Evolutionary conservation across 2,888 invertebrate species (phyloP), one percentile per base, ranked within the genome.

Genomic region (Calephelis perditalis): DNA sequence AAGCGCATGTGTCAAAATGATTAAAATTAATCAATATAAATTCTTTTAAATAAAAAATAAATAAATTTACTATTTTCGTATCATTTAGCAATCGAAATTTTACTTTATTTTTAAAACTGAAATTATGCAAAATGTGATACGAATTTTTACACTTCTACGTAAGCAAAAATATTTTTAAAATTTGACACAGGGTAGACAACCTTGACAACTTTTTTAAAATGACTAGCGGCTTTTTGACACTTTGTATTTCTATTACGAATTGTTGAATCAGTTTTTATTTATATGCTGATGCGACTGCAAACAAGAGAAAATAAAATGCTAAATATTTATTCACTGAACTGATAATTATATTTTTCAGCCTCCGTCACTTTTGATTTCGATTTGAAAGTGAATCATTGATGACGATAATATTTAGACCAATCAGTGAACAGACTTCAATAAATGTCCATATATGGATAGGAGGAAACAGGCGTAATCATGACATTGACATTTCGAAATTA

Each of bases 391-490:
- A 87, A 72, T 88, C 88, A 86, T 74, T 75, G 73, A 76, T 82
- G 82, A 84, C 78, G 82, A 77, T 71, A 72, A 67, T 52, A 57
- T 69, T 75, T 80, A 78, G 77, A 75, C 93, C 92, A 93, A 93
- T 93, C 85, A 88, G 78, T 78, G 76, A 77, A 77, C 80, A 79
- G 88, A 82, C 86, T 90, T 86, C 77, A 82, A 81, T 84, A 91
- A 91, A 93, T 93, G 92, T 89, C 93, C 93, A 87, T 93, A 91
- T 92, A 92, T 82, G 93, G 93, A 81, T 82, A 85, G 91, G 79
- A 85, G 85, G 86, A 87, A 83, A 82, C 75, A 76, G 73, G 67
- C 71, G 68, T 63, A 67, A 73, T 71, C 67, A 69, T 65, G 71
- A 71, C 71, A 61, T 37, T 70, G 67, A 69, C 58, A 68, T 79